A percentile compares a stretch with the other conserved stretches of the same genome.
phyloP scores from a whole-genome alignment of 2,113 vertebrate species.

The Rhynchopsitta pachyrhyncha region DNA sequence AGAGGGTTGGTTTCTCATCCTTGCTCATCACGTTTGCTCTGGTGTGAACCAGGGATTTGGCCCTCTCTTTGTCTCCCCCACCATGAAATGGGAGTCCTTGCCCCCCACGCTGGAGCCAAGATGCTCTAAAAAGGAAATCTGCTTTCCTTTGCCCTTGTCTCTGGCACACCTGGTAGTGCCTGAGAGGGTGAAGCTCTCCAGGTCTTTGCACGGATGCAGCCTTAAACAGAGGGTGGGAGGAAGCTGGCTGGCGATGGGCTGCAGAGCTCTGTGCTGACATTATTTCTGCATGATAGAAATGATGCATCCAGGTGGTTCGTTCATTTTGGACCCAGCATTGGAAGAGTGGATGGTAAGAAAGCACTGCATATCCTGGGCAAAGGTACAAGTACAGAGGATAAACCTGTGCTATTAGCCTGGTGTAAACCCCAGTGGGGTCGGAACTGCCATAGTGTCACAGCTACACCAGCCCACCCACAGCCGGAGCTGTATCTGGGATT shows the following conservation, averaged over 20 bases:
- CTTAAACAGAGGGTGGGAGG: background rate
- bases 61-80: background rate
- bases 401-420: background rate
- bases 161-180: background rate
- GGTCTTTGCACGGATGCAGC: background rate
- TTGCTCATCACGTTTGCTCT: background rate
- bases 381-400: background rate
- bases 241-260: background rate
- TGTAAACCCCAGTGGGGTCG: background rate
- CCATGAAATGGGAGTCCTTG: background rate
- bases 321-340: background rate
- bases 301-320: background rate
- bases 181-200: background rate
- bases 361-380: accelerated
- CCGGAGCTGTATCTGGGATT: background rate
- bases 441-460: background rate
- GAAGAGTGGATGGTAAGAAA: background rate
- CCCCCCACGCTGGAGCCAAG: background rate
- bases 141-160: background rate
- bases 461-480: background rate
- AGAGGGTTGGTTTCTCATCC: accelerated
- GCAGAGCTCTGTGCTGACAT: background rate
- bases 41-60: no score
- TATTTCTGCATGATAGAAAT: background rate
- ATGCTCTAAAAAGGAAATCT: background rate